phyloP scores from a whole-genome alignment of 2,888 invertebrate genomes.

The Toxonevra muliebris region DNA sequence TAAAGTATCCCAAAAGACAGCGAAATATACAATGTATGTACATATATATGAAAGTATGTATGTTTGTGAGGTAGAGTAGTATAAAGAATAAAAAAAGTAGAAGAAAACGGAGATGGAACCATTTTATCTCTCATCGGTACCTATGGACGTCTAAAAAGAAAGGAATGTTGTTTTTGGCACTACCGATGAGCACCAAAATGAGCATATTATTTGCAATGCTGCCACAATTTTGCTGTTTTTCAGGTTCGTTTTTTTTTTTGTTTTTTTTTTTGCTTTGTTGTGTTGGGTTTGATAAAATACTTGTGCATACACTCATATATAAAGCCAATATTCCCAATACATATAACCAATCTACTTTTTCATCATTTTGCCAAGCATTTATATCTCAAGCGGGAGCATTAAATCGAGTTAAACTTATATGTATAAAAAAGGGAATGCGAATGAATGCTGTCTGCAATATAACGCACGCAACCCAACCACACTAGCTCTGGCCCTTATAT shows the following conservation, averaged over 20 bases:
- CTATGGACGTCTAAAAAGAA: too few species aligned
- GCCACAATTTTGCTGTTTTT: too few species aligned
- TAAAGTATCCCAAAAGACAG: constrained; percentile 57
- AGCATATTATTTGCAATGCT: constrained; percentile 12
- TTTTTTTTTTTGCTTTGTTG: constrained; percentile 15
- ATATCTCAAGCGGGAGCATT: constrained; percentile 59
- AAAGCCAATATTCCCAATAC: constrained; percentile 53
- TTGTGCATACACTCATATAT: not conserved
- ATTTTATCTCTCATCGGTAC: not conserved
- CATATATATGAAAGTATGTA: constrained; percentile 1
- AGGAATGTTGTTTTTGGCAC: too few species aligned
- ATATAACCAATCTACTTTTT: constrained; percentile 58
- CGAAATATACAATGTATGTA: constrained; percentile 34
- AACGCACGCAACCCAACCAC: constrained; percentile 9
- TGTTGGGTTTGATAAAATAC: not conserved
- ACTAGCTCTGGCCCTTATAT: constrained; percentile 42
- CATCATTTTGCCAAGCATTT: constrained; percentile 58
- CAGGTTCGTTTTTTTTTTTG: constrained; percentile 28
- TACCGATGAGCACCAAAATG: constrained; percentile 5
- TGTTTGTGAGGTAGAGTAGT: not conserved
- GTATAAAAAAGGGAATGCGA: constrained; percentile 40
- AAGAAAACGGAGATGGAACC: not conserved
- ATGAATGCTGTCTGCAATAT: constrained; percentile 11
- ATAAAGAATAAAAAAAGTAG: not conserved
- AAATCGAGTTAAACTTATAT: constrained; percentile 60